phyloP scores from a whole-genome alignment of 2,797 vertebrate genomes.

The Loriculus beryllinus region DNA sequence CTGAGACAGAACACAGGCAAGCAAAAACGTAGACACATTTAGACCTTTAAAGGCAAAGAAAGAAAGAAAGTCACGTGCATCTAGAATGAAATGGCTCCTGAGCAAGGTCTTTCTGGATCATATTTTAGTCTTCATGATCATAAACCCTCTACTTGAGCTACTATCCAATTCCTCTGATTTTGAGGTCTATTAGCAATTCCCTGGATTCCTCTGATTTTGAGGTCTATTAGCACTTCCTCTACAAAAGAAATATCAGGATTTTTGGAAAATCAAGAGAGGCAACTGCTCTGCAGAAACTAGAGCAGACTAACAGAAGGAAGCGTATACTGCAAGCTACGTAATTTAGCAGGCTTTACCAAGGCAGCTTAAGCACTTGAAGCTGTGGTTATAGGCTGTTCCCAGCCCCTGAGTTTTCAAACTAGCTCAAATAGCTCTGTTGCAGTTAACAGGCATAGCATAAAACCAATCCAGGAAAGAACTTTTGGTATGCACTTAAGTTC shows the following conservation, averaged over 20 bases:
- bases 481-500: slow-evolving; percentile 29
- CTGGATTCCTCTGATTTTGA: not conserved
- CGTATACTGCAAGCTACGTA: not conserved
- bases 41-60: not conserved
- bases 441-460: not conserved
- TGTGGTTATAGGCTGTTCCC: not conserved
- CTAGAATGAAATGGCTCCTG: not conserved
- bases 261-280: not conserved
- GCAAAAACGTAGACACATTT: not conserved
- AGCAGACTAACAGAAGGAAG: not conserved
- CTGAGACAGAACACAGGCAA: not conserved
- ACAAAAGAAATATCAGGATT: not conserved
- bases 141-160: not conserved
- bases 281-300: not conserved
- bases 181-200: not conserved
- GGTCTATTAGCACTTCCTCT: not conserved
- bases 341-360: not conserved
- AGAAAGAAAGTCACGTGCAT: not conserved
- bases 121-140: not conserved
- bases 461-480: slow-evolving; percentile 21
- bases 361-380: not conserved
- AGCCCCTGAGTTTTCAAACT: not conserved
- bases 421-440: not conserved
- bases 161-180: not conserved
- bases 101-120: not conserved